Base-by-base conservation (phyloP, 2,797 vertebrate species). In the Okamejei kenojei region DNA sequence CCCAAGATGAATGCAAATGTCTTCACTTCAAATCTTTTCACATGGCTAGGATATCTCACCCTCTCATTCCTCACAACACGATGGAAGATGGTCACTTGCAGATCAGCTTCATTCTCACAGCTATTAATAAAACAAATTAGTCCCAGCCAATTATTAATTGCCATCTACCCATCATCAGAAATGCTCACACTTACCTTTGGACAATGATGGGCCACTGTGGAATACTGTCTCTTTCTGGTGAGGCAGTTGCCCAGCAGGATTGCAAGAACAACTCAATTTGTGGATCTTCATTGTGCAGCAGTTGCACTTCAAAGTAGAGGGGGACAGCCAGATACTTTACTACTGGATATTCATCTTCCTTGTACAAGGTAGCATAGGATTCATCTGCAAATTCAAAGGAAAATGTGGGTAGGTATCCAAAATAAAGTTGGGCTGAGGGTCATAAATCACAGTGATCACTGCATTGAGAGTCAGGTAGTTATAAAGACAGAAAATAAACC, bases 11-110 rank as follows among this genome's bases (percentile, higher is more conserved):
- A 97, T 1, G 96, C 94, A 93, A 99, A 97, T 95, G 96, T 97
- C 93, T 93, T 96, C 86, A 97, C 95, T 95, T 97, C 97, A 95
- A 98, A 98, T 93, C 97, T 96, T 93, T 97, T 98, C 7, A 97
- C 38, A 63, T 97, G 96, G 90, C 95, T 96, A 13, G 97, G 96
- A 94, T 95, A 93, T 35, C 93, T 94, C 84, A 97, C 96, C 94
- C 96, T 95, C 65, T 61, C 78, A 35, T 92, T 94, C 26, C 93
- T n/a, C 21, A 76, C 73, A 74, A 95, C 95, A 15, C 93, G 0
- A 0, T 95, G 94, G 58, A 96, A 95, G 23, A 94, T 68, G 15
- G 95, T 95, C 94, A 80, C 94, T 17, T 95, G 94, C 19, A 93
- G 94, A 9, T 95, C 94, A 76, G 94, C 2, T 0, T 23, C 93